Percentiles rank a stretch among this genome's conserved stretches.
phyloP scores from a whole-genome alignment of 2,888 invertebrate species.

The Schizotus pectinicornis region DNA sequence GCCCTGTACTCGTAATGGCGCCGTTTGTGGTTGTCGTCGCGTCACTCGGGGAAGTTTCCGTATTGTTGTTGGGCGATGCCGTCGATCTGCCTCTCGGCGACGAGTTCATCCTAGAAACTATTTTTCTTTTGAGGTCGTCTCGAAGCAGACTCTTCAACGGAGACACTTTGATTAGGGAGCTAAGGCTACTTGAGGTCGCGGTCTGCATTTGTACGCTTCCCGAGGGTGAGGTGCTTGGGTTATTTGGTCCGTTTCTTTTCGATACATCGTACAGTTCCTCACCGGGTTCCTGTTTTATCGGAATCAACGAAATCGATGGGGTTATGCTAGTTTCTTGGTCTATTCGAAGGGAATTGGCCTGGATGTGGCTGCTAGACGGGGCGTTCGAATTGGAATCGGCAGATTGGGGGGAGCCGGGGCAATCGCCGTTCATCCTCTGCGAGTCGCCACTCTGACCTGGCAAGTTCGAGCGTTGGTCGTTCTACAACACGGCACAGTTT shows the following conservation, averaged over 20 bases:
- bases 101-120: slow-evolving; percentile 69
- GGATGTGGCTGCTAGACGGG: slow-evolving; percentile 72
- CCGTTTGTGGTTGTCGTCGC: slow-evolving; percentile 55
- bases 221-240: slow-evolving; percentile 53
- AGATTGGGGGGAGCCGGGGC: slow-evolving; percentile 80
- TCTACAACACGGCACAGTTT: slow-evolving; percentile 40
- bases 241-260: slow-evolving; percentile 56
- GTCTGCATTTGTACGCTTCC: slow-evolving; percentile 56
- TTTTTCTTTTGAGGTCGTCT: slow-evolving; percentile 82
- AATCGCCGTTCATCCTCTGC: slow-evolving; percentile 70
- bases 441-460: slow-evolving; percentile 51
- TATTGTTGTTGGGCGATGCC: slow-evolving; percentile 56
- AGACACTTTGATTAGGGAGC: slow-evolving; percentile 82
- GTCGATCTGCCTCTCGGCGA: slow-evolving; percentile 57
- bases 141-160: slow-evolving; percentile 84
- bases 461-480: slow-evolving; percentile 51
- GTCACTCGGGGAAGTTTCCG: slow-evolving; percentile 60
- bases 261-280: slow-evolving; percentile 59
- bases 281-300: slow-evolving; percentile 75
- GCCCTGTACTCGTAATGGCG: slow-evolving; percentile 77
- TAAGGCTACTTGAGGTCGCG: slow-evolving; percentile 72
- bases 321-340: slow-evolving; percentile 70
- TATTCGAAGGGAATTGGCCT: slow-evolving; percentile 54
- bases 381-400: slow-evolving; percentile 78
- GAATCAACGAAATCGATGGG: slow-evolving; percentile 85